Percentiles rank a stretch among this genome's conserved stretches.
phyloP scores from a whole-genome alignment of 2,113 vertebrate species.

The Corydoras maculifer region DNA sequence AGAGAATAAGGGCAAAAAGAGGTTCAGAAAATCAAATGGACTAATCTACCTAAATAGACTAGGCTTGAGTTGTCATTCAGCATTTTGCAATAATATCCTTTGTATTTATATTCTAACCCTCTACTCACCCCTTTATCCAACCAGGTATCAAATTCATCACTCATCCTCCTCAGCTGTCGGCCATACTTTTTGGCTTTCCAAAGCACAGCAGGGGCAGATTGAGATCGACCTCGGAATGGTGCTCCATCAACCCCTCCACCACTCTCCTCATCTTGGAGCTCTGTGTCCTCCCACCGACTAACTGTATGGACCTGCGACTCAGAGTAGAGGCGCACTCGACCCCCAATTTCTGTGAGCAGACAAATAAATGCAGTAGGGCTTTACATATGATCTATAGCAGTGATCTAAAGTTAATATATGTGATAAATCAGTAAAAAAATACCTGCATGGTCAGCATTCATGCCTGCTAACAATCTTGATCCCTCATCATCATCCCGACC shows the following conservation, averaged over 20 bases:
- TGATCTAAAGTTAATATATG: neutral
- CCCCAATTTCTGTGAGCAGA: neutral
- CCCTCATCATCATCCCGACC: constrained; percentile 15
- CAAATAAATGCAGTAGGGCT: neutral
- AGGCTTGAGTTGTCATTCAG: no score
- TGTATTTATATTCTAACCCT: neutral
- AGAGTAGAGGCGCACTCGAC: constrained; percentile 46
- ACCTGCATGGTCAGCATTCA: neutral
- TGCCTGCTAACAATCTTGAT: constrained; percentile 14
- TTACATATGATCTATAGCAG: no score
- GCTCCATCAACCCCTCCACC: constrained; percentile 45
- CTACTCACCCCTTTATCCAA: constrained; percentile 55
- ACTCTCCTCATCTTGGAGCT: constrained; percentile 51
- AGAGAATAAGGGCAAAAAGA: neutral
- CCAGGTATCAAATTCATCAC: constrained; percentile 69
- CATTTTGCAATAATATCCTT: no score
- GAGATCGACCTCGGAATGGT: constrained; percentile 62
- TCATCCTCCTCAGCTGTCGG: constrained; percentile 71
- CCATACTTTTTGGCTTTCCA: constrained; percentile 69
- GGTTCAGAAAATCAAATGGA: neutral
- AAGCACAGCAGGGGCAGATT: constrained; percentile 67
- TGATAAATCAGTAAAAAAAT: neutral
- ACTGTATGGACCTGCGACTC: constrained; percentile 51
- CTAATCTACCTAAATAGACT: no score
- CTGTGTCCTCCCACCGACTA: constrained; percentile 41